Percentiles rank a stretch among this genome's conserved stretches.
These are phyloP conservation scores for Cyclopterus lumpus DNA, from an alignment of 2,797 vertebrate species.

Conservation along the genomic window DNA sequence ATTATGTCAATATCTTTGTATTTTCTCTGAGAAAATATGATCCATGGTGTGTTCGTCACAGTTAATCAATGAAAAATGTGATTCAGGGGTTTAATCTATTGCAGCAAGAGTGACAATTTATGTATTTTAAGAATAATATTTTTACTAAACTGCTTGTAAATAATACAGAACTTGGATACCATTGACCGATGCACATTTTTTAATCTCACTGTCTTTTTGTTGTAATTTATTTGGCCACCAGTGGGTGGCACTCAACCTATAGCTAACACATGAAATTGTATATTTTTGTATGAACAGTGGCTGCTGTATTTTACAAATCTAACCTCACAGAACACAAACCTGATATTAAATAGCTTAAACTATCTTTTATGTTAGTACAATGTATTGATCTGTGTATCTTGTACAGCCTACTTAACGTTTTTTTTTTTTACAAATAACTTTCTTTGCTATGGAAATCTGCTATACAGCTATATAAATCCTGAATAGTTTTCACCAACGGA, in stretches of 20 bases:
- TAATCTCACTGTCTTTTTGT: conserved; percentile 40
- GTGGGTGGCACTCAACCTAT: conserved; percentile 59
- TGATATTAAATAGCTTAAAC: conserved; percentile 13
- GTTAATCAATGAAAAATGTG: conserved; percentile 59
- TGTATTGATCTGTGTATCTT: neutral
- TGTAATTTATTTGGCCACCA: conserved; percentile 75
- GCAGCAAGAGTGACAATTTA: conserved; percentile 46
- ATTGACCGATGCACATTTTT: conserved; percentile 38
- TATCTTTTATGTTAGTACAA: conserved; percentile 4
- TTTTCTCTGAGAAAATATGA: conserved; percentile 32
- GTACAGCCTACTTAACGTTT: conserved; percentile 7
- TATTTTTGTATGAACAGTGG: conserved; percentile 36
- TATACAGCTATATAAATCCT: conserved; percentile 13
- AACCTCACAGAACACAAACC: conserved; percentile 14
- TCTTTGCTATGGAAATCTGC: conserved; percentile 29
- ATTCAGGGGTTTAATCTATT: conserved; percentile 66
- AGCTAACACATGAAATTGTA: conserved; percentile 42
- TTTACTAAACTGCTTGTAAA: conserved; percentile 71
- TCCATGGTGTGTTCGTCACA: conserved; percentile 29
- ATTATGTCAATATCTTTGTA: conserved; percentile 17
- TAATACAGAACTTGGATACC: conserved; percentile 44
- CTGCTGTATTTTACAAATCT: conserved; percentile 35
- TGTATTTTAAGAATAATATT: conserved; percentile 65
- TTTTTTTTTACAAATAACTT: conserved; percentile 50
- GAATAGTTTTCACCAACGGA: conserved; percentile 2